These are phyloP conservation scores for Clarias laeviceps DNA, from an alignment of 2,797 vertebrate species.

Conservation along the genomic window DNA sequence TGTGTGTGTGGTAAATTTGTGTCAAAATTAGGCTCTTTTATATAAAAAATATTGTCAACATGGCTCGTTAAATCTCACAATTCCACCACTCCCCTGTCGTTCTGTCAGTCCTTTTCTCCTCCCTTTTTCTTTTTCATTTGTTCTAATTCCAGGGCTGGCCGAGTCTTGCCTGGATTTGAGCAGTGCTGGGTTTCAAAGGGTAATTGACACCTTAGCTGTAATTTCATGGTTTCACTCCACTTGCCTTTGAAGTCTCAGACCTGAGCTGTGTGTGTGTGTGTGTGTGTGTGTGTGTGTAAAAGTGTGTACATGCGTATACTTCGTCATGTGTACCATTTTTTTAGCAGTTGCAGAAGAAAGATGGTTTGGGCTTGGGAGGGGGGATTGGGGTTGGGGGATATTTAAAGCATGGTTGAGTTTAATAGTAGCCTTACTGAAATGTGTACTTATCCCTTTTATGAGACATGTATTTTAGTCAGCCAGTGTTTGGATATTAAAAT, in stretches of 20 bases:
- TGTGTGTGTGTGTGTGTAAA: constrained; percentile 34
- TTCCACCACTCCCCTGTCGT: constrained; percentile 58
- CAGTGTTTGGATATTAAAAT: constrained; percentile 15
- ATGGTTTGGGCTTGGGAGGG: background rate
- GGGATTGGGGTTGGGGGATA: background rate
- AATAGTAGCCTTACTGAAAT: constrained; percentile 14
- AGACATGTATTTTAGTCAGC: constrained; percentile 30
- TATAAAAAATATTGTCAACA: constrained; percentile 76
- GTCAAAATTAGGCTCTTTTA: constrained; percentile 77
- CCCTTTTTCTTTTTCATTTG: constrained; percentile 72
- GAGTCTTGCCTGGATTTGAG: constrained; percentile 82
- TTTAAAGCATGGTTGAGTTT: constrained; percentile 2
- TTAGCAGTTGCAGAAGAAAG: background rate
- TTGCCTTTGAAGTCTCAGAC: constrained; percentile 83
- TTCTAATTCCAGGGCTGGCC: constrained; percentile 81
- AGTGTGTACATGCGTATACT: constrained; percentile 5
- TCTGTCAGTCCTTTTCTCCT: constrained; percentile 63
- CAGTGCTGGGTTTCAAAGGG: constrained; percentile 83
- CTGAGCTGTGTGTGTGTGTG: constrained; percentile 57
- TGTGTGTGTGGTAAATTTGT: constrained; percentile 63
- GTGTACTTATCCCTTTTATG: constrained; percentile 17
- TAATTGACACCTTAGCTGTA: constrained; percentile 86
- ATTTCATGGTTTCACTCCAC: constrained; percentile 85
- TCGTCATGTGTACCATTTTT: constrained; percentile 23
- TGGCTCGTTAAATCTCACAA: constrained; percentile 66